Conservation (phyloP, 1,140 invertebrate species). For the Saxidomus purpurata region DNA sequence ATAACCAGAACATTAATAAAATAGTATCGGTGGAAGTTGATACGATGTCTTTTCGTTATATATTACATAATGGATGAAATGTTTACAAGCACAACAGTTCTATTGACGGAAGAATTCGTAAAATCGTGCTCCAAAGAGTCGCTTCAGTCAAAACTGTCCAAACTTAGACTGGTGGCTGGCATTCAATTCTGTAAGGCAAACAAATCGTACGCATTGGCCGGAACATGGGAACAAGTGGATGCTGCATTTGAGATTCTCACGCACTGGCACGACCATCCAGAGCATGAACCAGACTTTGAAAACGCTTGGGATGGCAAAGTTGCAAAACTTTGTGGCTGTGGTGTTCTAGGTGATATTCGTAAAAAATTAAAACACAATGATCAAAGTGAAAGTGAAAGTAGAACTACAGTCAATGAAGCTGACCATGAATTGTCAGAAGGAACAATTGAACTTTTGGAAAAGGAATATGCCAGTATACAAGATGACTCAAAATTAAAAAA, state of each 20-base stretch:
- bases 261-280: constrained; percentile 37
- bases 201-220: constrained; percentile 38
- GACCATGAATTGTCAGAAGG: constrained; percentile 7
- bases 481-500: neutral
- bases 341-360: neutral
- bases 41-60: neutral
- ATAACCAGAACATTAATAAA: neutral
- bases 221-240: constrained; percentile 41
- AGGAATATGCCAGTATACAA: neutral
- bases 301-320: neutral
- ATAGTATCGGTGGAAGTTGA: neutral
- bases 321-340: constrained; percentile 39
- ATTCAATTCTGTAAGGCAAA: constrained; percentile 33
- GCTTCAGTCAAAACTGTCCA: constrained; percentile 16
- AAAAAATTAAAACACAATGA: neutral
- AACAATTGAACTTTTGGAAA: neutral
- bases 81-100: constrained; percentile 40
- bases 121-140: neutral
- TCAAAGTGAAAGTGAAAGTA: constrained; percentile 51
- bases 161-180: constrained; percentile 47
- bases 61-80: constrained; percentile 21
- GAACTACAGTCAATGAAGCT: neutral
- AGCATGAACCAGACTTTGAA: constrained; percentile 29
- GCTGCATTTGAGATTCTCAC: constrained; percentile 40
- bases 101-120: constrained; percentile 19